A percentile compares a stretch with the other conserved stretches of the same genome.
Conservation (phyloP, 2,113 vertebrate species). For the Loxodonta africana region DNA sequence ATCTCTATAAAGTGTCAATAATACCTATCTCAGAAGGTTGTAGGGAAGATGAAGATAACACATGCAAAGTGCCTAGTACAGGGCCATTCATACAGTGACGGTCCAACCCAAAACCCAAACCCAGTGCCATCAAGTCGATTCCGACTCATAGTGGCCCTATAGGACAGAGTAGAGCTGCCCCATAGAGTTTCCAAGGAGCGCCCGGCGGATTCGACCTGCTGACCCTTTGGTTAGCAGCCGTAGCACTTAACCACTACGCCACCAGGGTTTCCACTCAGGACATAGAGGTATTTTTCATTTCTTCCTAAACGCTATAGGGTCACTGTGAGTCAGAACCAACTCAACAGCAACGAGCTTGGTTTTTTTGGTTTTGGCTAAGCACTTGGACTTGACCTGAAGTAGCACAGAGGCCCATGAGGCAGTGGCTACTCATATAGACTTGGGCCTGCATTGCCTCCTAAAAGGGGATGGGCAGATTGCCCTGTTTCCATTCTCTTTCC, state of each 20-base stretch:
- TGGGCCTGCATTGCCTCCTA: slow-evolving; percentile 10
- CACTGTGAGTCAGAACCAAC: too few relatives aligned
- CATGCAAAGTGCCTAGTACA: not conserved
- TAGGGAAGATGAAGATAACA: not conserved
- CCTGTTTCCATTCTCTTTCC: slow-evolving; percentile 70
- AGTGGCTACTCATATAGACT: not conserved
- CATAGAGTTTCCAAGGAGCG: too few relatives aligned
- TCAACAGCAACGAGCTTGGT: not conserved
- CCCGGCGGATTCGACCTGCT: too few relatives aligned
- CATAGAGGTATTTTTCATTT: not conserved
- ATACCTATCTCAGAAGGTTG: slow-evolving; percentile 18
- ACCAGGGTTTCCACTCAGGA: not conserved
- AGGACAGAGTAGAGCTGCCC: too few relatives aligned
- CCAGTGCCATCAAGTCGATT: too few relatives aligned
- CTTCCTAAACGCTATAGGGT: not conserved
- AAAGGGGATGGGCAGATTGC: slow-evolving; percentile 58
- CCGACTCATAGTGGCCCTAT: too few relatives aligned
- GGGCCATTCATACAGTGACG: not conserved
- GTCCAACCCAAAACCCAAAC: not conserved
- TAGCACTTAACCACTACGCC: too few relatives aligned
- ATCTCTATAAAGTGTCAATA: slow-evolving; percentile 31
- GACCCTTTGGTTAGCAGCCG: too few relatives aligned
- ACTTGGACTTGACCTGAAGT: slow-evolving; percentile 55
- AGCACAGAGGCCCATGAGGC: slow-evolving; percentile 38
- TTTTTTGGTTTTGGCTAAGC: not conserved